Evolutionary conservation across 2,888 invertebrate genomes (phyloP).

Genomic region (Helicoverpa assulta): DNA sequence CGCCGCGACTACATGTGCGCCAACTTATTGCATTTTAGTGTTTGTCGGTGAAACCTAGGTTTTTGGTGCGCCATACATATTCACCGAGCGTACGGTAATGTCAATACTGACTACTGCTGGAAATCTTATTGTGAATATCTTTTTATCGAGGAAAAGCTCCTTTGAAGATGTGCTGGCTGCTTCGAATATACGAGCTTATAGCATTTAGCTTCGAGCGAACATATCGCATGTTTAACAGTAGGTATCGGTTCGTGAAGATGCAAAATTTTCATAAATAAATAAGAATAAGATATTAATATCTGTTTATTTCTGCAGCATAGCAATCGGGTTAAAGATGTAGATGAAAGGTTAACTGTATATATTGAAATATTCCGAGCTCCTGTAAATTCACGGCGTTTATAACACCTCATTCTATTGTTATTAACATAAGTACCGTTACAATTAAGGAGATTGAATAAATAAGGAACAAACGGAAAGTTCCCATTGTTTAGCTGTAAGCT

Average conservation of each 20-base stretch:
- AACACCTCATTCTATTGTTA: slow-evolving; percentile 1
- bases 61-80: background rate
- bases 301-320: no score
- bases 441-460: slow-evolving; percentile 2
- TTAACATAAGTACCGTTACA: slow-evolving; percentile 1
- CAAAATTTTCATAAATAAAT: background rate
- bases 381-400: background rate
- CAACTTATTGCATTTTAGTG: slow-evolving; percentile 9
- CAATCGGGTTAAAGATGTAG: no score
- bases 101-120: background rate
- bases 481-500: background rate
- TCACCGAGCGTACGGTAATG: background rate
- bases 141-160: background rate
- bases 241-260: background rate
- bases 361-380: background rate
- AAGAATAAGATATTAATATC: no score
- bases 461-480: background rate
- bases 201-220: background rate
- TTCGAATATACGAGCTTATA: background rate
- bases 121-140: slow-evolving; percentile 1
- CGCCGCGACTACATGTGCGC: slow-evolving; percentile 12
- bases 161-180: background rate
- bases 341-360: background rate
- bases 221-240: background rate
- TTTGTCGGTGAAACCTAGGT: background rate